A percentile compares a stretch with the other conserved stretches of the same genome.
phyloP scores from a whole-genome alignment of 1,140 invertebrate genomes.

The Venustaconcha ellipsiformis region DNA sequence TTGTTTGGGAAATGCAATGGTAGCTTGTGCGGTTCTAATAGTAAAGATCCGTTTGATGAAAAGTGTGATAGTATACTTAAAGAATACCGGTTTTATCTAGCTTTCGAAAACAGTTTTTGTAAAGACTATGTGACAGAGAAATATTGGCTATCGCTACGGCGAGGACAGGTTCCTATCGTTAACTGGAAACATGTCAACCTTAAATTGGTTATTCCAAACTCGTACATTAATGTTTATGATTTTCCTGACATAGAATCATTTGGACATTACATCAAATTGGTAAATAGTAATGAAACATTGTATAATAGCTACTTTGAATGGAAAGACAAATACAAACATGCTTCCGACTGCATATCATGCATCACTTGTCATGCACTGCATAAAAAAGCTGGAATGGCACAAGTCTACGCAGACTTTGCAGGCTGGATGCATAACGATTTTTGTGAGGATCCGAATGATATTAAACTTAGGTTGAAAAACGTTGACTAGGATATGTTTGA shows the following conservation, averaged over 20 bases:
- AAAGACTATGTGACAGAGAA: conserved; percentile 68
- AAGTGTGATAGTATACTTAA: conserved; percentile 40
- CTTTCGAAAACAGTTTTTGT: conserved; percentile 68
- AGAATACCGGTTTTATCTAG: conserved; percentile 89
- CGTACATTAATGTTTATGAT: conserved; percentile 94
- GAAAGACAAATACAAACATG: conserved; percentile 41
- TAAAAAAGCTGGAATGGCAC: conserved; percentile 33
- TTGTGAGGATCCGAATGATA: conserved; percentile 11
- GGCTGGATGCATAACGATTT: conserved; percentile 51
- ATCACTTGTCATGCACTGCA: conserved; percentile 45
- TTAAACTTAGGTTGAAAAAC: too few relatives aligned
- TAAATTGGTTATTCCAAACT: conserved; percentile 74
- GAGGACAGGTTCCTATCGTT: conserved; percentile 56
- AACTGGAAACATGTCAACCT: conserved; percentile 53
- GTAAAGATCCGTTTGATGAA: conserved; percentile 31
- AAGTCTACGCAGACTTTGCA: conserved; percentile 49
- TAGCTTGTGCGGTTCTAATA: conserved; percentile 41
- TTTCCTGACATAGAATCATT: conserved; percentile 87
- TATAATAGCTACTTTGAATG: conserved; percentile 66
- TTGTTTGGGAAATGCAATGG: conserved; percentile 74
- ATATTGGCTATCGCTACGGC: conserved; percentile 55
- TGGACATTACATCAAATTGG: conserved; percentile 83
- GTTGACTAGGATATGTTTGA: too few relatives aligned
- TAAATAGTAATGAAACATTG: conserved; percentile 48
- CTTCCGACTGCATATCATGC: conserved; percentile 38